Base-by-base conservation (phyloP, 2,113 vertebrate genomes). In the Hucho hucho region DNA sequence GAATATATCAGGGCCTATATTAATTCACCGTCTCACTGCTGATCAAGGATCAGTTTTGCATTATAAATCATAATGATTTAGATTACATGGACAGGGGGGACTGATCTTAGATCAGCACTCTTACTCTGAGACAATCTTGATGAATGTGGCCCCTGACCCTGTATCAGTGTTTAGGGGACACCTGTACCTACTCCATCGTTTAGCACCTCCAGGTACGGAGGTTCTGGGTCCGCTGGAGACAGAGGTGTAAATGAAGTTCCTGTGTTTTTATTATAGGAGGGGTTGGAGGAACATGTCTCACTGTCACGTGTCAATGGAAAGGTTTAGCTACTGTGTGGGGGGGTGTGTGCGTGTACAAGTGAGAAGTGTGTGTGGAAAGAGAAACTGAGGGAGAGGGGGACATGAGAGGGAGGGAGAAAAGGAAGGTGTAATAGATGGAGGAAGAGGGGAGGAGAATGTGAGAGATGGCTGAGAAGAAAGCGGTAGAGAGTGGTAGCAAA, bases 321-420 rank as follows among this genome's bases (percentile, higher is more conserved):
- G 28, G 64, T 13, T 29, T 28, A 29, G 64, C 26, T 66, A 32
- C 64, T 29, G 64, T 64, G n/a, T 4, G n/a, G 28, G 24, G 28
- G 6, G 64, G 2, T 1, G 26, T 26, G 25, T 3, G 24, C 16
- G 64, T 20, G 22, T 18, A 63, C 3, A n/a, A 61, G 20, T 61
- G 59, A n/a, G 59, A 3, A 61, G 29, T 64, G 64, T 14, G 64
- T 28, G 26, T 29, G 5, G 4, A 28, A 28, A 61, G 58, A 78
- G 81, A 80, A 74, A 73, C 65, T 77, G 73, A 83, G 77, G 72
- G 79, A 66, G 72, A 0, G 28, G 29, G 29, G 29, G 1, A 0
- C 5, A 1, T 32, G 29, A 32, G 71, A 82, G 70, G 64, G 81
- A 61, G 56, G 20, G 49, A 78, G 72, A 69, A 70, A 67, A 61